A percentile compares a stretch with the other conserved stretches of the same genome.
Conservation (phyloP, 2,797 vertebrate species). For the Amblyraja radiata region DNA sequence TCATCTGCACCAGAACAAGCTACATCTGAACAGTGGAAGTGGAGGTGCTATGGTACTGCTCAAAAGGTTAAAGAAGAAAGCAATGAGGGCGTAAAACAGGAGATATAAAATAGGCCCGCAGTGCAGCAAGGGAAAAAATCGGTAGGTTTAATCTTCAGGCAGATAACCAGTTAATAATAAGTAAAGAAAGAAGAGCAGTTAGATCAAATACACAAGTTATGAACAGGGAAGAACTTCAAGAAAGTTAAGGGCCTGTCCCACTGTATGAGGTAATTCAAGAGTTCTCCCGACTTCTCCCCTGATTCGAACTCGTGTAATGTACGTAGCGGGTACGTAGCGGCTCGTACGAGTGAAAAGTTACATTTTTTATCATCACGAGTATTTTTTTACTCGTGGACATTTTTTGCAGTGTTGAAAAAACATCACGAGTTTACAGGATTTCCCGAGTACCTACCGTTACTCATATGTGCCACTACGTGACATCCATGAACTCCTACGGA, state of each 20-base stretch:
- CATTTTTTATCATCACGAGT: no score
- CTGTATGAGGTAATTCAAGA: no score
- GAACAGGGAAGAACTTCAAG: background rate
- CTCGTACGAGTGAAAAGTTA: no score
- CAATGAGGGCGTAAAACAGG: background rate
- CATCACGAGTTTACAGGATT: no score
- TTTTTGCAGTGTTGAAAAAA: no score
- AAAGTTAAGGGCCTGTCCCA: background rate
- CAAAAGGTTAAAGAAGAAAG: background rate
- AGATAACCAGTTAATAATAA: background rate
- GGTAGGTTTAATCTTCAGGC: background rate
- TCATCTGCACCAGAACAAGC: background rate
- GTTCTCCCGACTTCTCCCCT: no score
- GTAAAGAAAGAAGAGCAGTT: background rate
- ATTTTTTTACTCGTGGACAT: no score
- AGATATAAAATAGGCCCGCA: background rate
- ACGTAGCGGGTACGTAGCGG: no score
- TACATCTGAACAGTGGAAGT: background rate
- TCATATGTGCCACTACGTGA: no score
- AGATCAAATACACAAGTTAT: background rate
- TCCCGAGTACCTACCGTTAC: no score
- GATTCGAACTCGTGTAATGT: no score
- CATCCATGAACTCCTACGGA: no score
- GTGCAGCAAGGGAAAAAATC: background rate
- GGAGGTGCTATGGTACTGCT: background rate